Conservation (phyloP, 2,113 vertebrate species). For the Pimephales promelas region DNA sequence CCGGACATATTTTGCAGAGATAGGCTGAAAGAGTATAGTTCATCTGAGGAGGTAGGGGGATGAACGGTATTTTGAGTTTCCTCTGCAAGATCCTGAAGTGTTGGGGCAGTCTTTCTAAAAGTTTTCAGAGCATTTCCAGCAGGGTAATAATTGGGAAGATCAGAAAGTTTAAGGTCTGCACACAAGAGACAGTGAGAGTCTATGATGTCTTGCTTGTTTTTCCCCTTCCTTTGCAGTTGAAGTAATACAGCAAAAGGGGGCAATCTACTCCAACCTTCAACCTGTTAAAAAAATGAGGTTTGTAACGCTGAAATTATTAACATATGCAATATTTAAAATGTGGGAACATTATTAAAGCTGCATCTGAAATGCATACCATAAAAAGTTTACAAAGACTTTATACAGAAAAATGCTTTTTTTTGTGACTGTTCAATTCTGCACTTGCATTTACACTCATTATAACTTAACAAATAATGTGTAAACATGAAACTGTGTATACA, state of each 20-base stretch:
- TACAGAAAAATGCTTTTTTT: neutral
- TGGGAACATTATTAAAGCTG: neutral
- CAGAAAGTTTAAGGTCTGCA: constrained; percentile 56
- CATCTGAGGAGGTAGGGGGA: neutral
- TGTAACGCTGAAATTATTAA: neutral
- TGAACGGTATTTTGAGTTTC: neutral
- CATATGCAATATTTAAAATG: neutral
- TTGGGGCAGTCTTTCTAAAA: neutral
- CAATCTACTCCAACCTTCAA: constrained; percentile 78
- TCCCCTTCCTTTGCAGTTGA: constrained; percentile 69
- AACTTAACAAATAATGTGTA: neutral
- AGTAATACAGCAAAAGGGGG: constrained; percentile 71
- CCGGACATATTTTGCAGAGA: constrained; percentile 1
- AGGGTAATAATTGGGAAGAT: constrained; percentile 27
- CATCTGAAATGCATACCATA: neutral
- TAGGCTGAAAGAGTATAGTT: neutral
- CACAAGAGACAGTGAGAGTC: constrained; percentile 64
- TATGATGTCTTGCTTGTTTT: constrained; percentile 61
- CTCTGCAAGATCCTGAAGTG: constrained; percentile 32
- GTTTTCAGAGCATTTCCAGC: constrained; percentile 18
- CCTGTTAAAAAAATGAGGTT: constrained; percentile 65
- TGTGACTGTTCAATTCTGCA: neutral
- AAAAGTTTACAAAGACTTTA: neutral
- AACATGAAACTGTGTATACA: neutral
- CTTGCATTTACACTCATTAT: neutral